Evolutionary conservation across 1,140 invertebrate genomes (phyloP), one percentile per base, ranked within the genome.

Genomic region (Dolichoris vasculosae): DNA sequence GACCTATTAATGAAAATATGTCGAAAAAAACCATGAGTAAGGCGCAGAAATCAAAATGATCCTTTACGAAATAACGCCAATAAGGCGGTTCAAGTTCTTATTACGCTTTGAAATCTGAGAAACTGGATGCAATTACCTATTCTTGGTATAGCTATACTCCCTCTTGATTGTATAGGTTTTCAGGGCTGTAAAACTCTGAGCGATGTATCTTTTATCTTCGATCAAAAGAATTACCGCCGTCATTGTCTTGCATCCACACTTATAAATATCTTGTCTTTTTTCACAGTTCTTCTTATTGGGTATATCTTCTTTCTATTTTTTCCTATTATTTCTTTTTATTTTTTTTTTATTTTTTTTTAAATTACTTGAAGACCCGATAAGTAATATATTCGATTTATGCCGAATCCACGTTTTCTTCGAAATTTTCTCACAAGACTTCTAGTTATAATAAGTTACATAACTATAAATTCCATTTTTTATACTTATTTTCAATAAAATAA

Each of bases 141-240:
- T 82, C 46, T 55, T 48, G 20, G 55, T 23, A 30, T 15, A 48
- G 71, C 71, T 26, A 26, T 2, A n/a, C 51, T 69, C 48, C 23
- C 67, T 48, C 77, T 26, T 17, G 55, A 63, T 23, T 26, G 38
- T 76, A 51, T 78, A 81, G 67, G 77, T 79, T 76, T 73, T 32
- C 77, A n/a, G 59, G 35, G 43, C 77, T 67, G 43, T 67, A 59
- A 77, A 85, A 80, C 48, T 40, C 76, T 15, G 76, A n/a, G 35
- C 32, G n/a, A 23, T 30, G 2, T 20, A 38, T 40, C 84, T 43
- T 59, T 73, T 86, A 86, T 86, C 84, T 86, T 80, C 71, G 79
- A 86, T 86, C 84, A 82, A 86, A 86, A 82, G 84, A 82, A 86
- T 86, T 63, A 86, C 80, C 85, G 73, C 59, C 85, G 78, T 82